Evolutionary conservation across 2,888 invertebrate genomes (phyloP).

Genomic region (Dolomedes plantarius): DNA sequence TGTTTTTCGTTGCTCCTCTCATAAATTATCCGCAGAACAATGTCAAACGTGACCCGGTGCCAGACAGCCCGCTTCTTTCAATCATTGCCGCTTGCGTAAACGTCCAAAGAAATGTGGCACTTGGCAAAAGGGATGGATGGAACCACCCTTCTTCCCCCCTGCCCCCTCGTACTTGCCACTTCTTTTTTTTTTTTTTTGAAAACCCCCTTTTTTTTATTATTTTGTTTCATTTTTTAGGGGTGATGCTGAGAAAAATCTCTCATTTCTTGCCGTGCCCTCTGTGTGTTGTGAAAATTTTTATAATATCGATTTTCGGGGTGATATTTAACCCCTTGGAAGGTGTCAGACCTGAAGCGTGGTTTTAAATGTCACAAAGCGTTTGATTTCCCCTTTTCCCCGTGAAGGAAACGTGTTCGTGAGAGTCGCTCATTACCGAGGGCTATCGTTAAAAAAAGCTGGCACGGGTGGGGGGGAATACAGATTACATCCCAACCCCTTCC

Average conservation of each 20-base stretch:
- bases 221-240: background rate
- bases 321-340: background rate
- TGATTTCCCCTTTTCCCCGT: no score
- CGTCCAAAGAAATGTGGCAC: constrained; percentile 72
- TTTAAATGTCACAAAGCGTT: no score
- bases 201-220: background rate
- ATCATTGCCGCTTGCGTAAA: constrained; percentile 72
- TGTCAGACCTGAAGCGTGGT: background rate
- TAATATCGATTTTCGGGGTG: background rate
- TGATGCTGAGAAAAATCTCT: background rate
- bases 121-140: constrained; percentile 63
- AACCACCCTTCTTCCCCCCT: constrained; percentile 22
- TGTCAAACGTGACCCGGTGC: constrained; percentile 71
- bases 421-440: no score
- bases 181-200: background rate
- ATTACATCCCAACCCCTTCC: no score
- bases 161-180: background rate
- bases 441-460: no score
- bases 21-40: constrained; percentile 69
- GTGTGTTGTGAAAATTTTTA: constrained; percentile 5
- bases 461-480: no score
- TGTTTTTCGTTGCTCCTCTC: constrained; percentile 69
- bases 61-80: constrained; percentile 68
- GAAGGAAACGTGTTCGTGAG: no score
- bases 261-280: background rate